These are phyloP conservation scores for Trachelus tabidus DNA, from an alignment of 2,888 invertebrate species.

Conservation along the genomic window DNA sequence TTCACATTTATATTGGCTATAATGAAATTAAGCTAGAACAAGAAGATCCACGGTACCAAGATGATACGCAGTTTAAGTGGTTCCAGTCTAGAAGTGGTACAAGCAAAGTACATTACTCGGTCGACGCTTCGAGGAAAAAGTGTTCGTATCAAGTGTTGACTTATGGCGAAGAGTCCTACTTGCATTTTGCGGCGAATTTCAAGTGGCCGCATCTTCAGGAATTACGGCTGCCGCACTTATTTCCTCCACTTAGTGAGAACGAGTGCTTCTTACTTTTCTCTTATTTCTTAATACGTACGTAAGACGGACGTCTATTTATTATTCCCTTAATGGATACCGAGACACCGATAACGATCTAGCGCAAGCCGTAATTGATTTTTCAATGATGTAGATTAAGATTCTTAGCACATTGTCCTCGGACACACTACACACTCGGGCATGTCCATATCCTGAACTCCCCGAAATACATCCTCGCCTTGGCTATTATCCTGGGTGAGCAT, in stretches of 20 bases:
- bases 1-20: neutral
- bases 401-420: neutral
- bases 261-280: neutral
- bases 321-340: neutral
- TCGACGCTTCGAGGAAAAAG: constrained; percentile 20
- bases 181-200: neutral
- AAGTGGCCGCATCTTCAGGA: neutral
- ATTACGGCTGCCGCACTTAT: neutral
- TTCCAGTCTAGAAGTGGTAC: constrained; percentile 21
- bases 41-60: neutral
- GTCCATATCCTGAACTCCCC: neutral
- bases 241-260: neutral
- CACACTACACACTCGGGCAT: neutral
- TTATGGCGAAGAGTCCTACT: neutral
- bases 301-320: neutral
- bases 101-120: constrained; percentile 46
- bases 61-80: neutral
- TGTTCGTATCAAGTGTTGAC: constrained; percentile 24
- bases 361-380: neutral
- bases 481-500: neutral
- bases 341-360: neutral
- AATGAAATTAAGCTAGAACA: neutral
- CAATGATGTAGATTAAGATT: neutral
- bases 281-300: neutral
- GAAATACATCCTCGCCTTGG: neutral